These are phyloP conservation scores for Scortum barcoo DNA, from an alignment of 2,113 vertebrate species.

Conservation along the genomic window DNA sequence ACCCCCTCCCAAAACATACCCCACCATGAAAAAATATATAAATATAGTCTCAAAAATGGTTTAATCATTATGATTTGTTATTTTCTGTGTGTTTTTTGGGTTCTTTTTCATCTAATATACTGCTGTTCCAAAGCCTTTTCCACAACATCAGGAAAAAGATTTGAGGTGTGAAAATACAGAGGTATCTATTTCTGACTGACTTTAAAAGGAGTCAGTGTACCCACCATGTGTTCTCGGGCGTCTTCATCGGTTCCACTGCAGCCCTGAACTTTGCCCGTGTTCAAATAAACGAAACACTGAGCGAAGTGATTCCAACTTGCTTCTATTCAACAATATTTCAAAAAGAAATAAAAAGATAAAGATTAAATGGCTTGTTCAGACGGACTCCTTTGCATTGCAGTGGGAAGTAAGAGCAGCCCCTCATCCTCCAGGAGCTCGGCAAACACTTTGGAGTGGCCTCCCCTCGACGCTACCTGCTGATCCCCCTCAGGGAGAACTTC, in stretches of 20 bases:
- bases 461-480: constrained; percentile 24
- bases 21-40: background rate
- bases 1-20: background rate
- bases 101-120: background rate
- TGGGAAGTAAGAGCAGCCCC: constrained; percentile 6
- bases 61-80: background rate
- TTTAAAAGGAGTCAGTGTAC: too few species aligned
- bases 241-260: background rate
- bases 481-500: constrained; percentile 34
- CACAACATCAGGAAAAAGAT: background rate
- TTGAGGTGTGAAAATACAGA: background rate
- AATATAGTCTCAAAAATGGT: background rate
- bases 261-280: background rate
- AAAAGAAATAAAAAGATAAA: too few species aligned
- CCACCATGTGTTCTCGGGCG: too few species aligned
- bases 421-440: constrained; percentile 25
- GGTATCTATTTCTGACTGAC: background rate
- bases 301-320: background rate
- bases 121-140: background rate
- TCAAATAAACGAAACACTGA: background rate
- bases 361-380: background rate
- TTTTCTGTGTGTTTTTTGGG: background rate
- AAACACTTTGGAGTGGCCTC: constrained; percentile 35
- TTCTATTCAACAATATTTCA: background rate
- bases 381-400: background rate